phyloP scores from a whole-genome alignment of 2,113 vertebrate species.

The Octodon degus region DNA sequence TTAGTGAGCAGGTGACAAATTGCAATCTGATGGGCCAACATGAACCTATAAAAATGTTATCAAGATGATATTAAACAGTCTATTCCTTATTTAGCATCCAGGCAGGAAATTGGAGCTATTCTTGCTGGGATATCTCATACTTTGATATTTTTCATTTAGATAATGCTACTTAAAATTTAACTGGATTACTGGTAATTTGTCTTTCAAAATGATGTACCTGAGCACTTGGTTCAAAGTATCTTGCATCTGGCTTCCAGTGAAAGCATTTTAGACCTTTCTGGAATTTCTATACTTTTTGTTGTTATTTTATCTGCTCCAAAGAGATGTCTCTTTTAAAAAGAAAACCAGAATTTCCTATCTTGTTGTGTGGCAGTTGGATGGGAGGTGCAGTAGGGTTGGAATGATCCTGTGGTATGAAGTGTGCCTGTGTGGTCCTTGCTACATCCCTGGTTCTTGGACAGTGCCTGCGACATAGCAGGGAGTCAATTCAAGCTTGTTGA shows the following conservation, averaged over 20 bases:
- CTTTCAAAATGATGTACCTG: slow-evolving; percentile 70
- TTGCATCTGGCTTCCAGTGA: slow-evolving; percentile 35
- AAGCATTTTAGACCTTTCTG: slow-evolving; percentile 26
- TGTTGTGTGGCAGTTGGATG: background rate
- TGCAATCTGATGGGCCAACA: slow-evolving; percentile 82
- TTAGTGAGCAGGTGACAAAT: slow-evolving; percentile 83
- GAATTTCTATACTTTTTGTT: background rate
- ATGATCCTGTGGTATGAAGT: background rate
- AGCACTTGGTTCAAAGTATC: slow-evolving; percentile 55
- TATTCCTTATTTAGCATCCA: slow-evolving; percentile 80
- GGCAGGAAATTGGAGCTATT: slow-evolving; percentile 81
- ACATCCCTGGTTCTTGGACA: background rate
- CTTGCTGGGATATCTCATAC: slow-evolving; percentile 77
- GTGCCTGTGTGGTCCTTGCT: background rate
- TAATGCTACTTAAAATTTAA: slow-evolving; percentile 85
- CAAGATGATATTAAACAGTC: slow-evolving; percentile 84
- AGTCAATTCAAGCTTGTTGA: background rate
- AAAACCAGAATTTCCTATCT: background rate
- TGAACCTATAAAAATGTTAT: slow-evolving; percentile 84
- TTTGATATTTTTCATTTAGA: slow-evolving; percentile 86
- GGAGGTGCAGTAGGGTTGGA: background rate
- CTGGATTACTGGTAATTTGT: slow-evolving; percentile 83
- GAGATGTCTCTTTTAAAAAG: background rate
- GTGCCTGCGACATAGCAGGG: background rate
- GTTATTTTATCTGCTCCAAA: background rate